Base-by-base conservation (phyloP, 2,797 vertebrate genomes). In the Mormyrus hasselquistii region DNA sequence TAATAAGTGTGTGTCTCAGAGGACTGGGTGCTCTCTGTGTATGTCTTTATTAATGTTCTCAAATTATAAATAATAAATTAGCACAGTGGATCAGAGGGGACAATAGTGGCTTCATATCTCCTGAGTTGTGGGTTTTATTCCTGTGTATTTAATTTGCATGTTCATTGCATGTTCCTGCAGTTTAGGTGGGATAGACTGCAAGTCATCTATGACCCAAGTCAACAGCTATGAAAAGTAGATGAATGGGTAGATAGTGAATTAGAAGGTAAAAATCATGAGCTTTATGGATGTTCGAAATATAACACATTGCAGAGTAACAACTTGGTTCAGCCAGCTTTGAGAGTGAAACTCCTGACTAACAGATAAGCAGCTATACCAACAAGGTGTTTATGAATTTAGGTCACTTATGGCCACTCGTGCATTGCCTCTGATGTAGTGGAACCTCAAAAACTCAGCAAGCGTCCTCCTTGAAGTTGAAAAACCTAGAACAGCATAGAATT, bases 371-470 rank as follows among this genome's bases (percentile, higher is more conserved):
- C 2, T 16, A 19, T 16, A 19, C 14, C 69, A 76, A 69, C 2
- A 88, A 89, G 84, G 87, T 84, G 25, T 76, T 91, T 84, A 29
- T 88, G 87, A 83, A 86, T 90, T 69, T 29, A 38, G 90, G 50
- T 44, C 6, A 44, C 4, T 44, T 12, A 69, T 69, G 62, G 2
- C 87, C n/a, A 22, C 3, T 85, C 1, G 0, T 50, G 7, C 49
- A 22, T 52, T 53, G 25, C 22, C 22, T 85, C n/a, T 52, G 47
- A 12, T 69, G n/a, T 50, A 88, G 6, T 7, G 44, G 22, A 52
- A 47, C 49, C 2, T 14, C 65, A 19, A 2, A 88, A 12, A n/a
- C n/a, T 16, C 2, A 47, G 44, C 4, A 4, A 47, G 41, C 4
- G 4, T 47, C 12, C 14, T 29, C 38, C 16, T 83, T 47, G n/a